A percentile compares a stretch with the other conserved stretches of the same genome.
These are phyloP conservation scores for Octomys mimax DNA, from an alignment of 2,797 vertebrate species.

Conservation along the genomic window DNA sequence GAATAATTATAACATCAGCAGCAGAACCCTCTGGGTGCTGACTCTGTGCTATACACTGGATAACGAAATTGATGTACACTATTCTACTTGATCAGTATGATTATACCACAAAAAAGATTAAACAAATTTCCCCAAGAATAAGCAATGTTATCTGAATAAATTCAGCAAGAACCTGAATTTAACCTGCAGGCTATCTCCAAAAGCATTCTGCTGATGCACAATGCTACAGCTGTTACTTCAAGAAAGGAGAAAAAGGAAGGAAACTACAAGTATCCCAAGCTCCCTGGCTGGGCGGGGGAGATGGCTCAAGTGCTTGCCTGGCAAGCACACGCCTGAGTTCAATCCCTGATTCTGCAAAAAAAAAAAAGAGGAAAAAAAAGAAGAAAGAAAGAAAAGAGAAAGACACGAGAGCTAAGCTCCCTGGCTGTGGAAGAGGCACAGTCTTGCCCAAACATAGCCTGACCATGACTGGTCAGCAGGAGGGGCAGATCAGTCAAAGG, in stretches of 20 bases:
- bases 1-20: neutral
- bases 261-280: neutral
- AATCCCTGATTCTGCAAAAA: too few relatives aligned
- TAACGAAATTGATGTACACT: neutral
- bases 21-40: neutral
- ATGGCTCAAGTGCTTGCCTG: too few relatives aligned
- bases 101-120: neutral
- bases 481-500: neutral
- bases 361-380: too few relatives aligned
- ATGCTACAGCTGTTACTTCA: neutral
- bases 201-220: neutral
- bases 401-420: neutral
- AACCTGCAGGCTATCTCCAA: neutral
- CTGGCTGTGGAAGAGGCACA: neutral
- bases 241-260: neutral
- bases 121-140: neutral
- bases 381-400: too few relatives aligned
- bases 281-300: too few relatives aligned
- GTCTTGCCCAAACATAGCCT: neutral
- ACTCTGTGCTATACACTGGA: neutral
- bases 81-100: neutral
- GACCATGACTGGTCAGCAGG: neutral
- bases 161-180: neutral
- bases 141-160: neutral
- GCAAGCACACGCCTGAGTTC: too few relatives aligned